Evolutionary conservation across 2,888 invertebrate genomes (phyloP), one percentile per base, ranked within the genome.

Genomic region (Bedellia somnulentella): DNA sequence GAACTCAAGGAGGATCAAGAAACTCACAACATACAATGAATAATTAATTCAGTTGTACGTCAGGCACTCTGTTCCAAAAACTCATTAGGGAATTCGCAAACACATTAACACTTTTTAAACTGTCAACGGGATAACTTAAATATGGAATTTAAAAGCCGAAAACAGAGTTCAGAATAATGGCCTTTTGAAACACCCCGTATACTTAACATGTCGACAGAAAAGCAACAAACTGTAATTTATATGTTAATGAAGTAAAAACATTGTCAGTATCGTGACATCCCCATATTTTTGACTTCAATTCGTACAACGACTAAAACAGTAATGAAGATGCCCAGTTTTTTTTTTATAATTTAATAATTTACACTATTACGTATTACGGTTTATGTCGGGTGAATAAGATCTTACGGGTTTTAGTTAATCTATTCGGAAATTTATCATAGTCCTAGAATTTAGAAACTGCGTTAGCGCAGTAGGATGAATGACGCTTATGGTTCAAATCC

Each of bases 151-250:
- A 21, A n/a, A 8, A 2, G 9, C 21, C 8, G 8, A 8, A 21
- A 3, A 21, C 3, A 21, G n/a, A 8, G 8, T 3, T 2, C 3
- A n/a, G 3, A 21, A n/a, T 21, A 2, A 21, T 10, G 3, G n/a
- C 9, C 8, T 21, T 3, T 2, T 21, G 3, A 8, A 21, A 21
- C 21, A 2, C 9, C 8, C 21, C 9, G 21, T 4, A 11, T 16
- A 27, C 27, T 27, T 27, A 27, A 27, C 17, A 16, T 10, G 27
- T 3, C 17, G 6, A 4, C 18, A 13, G 9, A 44, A 51, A 60
- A 49, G 59, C 52, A 55, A 57, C 62, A 61, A 62, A 53, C 60
- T 53, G 58, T 51, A 60, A 66, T 67, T 64, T 63, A 54, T 60
- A 67, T 66, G 61, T 54, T 60, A 67, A 66, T 64, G 60, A 60